Evolutionary conservation across 2,113 vertebrate genomes (phyloP).

Genomic region (Ceyx cyanopectus): DNA sequence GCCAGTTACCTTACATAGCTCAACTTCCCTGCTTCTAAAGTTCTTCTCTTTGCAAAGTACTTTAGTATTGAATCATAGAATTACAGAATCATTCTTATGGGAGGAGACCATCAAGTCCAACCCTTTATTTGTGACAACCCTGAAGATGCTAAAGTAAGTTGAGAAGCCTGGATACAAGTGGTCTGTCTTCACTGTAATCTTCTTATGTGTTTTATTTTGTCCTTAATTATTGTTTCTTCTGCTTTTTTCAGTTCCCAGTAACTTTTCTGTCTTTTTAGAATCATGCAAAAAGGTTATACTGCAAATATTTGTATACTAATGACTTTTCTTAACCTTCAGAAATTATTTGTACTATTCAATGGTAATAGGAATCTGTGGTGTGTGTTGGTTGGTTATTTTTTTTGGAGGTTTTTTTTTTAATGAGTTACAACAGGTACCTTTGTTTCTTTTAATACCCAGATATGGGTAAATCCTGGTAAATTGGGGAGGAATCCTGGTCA

Average conservation of each 20-base stretch:
- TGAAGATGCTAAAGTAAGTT: constrained; percentile 81
- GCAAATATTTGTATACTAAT: not conserved
- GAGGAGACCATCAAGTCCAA: no score
- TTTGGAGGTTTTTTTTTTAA: not conserved
- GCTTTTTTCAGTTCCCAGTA: not conserved
- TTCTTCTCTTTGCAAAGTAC: not conserved
- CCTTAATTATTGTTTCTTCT: not conserved
- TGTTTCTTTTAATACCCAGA: not conserved
- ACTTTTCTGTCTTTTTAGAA: not conserved
- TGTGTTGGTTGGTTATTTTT: not conserved
- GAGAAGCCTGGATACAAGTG: not conserved
- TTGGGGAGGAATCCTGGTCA: no score
- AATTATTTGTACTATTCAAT: not conserved
- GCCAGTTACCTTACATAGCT: not conserved
- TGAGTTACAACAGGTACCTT: not conserved
- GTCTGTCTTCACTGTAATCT: not conserved
- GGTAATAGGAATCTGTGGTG: not conserved
- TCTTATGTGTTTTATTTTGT: not conserved
- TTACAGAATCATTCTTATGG: no score
- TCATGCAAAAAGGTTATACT: not conserved
- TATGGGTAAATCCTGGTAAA: not conserved
- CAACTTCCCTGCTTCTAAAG: not conserved
- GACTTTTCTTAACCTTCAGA: not conserved
- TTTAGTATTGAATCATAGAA: not conserved
- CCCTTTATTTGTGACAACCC: constrained; percentile 82